Conservation (phyloP, 2,113 vertebrate species). For the Labeo rohita region DNA sequence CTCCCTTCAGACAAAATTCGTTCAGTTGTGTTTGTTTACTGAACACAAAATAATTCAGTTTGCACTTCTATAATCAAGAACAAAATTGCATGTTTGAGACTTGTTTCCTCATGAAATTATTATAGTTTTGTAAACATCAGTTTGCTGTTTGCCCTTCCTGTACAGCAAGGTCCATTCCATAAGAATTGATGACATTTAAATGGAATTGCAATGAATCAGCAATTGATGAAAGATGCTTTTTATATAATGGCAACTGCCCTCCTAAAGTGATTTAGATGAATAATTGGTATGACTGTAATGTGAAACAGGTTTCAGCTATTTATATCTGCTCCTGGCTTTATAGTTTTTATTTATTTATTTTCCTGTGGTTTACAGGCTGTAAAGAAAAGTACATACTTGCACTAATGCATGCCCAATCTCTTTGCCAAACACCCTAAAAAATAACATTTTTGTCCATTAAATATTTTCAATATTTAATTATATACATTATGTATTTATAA, state of each 20-base stretch:
- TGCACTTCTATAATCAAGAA: not conserved
- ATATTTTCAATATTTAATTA: not conserved
- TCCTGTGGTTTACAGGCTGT: not conserved
- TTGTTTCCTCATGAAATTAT: not conserved
- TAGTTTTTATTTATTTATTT: no score
- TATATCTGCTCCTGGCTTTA: not conserved
- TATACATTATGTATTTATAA: not conserved
- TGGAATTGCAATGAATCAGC: not conserved
- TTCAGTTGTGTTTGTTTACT: not conserved
- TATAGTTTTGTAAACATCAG: not conserved
- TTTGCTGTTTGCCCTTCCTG: not conserved
- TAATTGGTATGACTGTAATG: not conserved
- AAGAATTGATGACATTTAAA: slow-evolving; percentile 8
- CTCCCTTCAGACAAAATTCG: not conserved
- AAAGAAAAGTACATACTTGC: not conserved
- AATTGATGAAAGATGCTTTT: not conserved
- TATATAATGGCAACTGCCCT: not conserved
- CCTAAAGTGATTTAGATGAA: not conserved
- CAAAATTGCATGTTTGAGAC: not conserved
- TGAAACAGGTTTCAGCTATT: not conserved
- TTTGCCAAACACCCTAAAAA: not conserved
- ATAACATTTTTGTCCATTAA: not conserved
- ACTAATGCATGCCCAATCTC: not conserved
- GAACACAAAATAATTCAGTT: not conserved
- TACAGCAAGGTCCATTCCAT: not conserved